Percentiles rank a stretch among this genome's conserved stretches.
Conservation (phyloP, 2,797 vertebrate species). For the Micromesistius poutassou region DNA sequence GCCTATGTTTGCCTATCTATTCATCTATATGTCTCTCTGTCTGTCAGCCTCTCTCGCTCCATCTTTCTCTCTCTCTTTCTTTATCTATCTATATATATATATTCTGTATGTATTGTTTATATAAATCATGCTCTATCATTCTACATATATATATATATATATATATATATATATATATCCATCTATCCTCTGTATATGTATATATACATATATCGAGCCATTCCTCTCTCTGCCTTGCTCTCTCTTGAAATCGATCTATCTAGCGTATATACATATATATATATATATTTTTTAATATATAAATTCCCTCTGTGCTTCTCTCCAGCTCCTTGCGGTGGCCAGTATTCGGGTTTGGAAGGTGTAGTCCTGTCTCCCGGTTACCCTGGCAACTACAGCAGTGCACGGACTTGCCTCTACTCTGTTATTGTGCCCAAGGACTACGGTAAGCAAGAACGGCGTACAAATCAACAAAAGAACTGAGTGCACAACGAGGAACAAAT, state of each 20-base stretch:
- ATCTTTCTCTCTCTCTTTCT: conserved; percentile 19
- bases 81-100: not conserved
- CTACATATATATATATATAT: not conserved
- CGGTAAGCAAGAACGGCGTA: conserved; percentile 67
- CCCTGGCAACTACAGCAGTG: conserved; percentile 92
- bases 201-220: conserved; percentile 12
- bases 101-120: too few relatives aligned
- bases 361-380: conserved; percentile 94
- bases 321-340: conserved; percentile 92
- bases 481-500: not conserved
- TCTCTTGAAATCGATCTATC: conserved; percentile 17
- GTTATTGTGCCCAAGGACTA: conserved; percentile 93
- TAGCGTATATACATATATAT: not conserved
- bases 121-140: too few relatives aligned
- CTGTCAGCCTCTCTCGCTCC: conserved; percentile 13
- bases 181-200: conserved; percentile 9
- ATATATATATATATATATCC: too few relatives aligned
- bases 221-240: conserved; percentile 10
- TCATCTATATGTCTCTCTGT: not conserved
- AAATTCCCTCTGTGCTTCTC: not conserved
- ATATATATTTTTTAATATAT: not conserved
- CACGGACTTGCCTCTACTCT: conserved; percentile 88
- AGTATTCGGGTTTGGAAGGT: conserved; percentile 88
- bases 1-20: not conserved
- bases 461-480: not conserved